These are phyloP conservation scores for Mythimna loreyi DNA, from an alignment of 2,888 invertebrate genomes.

Conservation along the genomic window DNA sequence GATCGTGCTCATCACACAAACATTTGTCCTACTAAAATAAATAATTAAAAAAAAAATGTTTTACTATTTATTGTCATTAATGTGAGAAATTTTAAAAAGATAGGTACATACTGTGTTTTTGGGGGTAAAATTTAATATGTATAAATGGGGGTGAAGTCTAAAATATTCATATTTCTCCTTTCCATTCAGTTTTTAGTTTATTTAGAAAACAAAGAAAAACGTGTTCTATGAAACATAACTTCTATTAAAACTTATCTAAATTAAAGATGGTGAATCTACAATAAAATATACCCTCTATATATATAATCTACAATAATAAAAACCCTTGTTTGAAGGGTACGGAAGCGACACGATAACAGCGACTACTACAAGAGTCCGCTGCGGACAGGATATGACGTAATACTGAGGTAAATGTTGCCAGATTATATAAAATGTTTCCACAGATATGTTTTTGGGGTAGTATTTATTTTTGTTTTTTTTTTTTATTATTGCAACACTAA, in stretches of 20 bases:
- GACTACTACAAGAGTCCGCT: conserved; percentile 24
- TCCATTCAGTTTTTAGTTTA: not conserved
- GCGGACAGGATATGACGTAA: conserved; percentile 30
- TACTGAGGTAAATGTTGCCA: conserved; percentile 46
- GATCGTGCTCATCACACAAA: too few relatives aligned
- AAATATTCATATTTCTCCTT: not conserved
- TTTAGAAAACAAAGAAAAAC: not conserved
- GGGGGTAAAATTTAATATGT: too few relatives aligned
- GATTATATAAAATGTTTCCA: conserved; percentile 46
- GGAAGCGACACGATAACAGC: conserved; percentile 51
- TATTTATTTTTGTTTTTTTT: not conserved
- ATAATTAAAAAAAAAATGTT: too few relatives aligned
- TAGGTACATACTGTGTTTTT: too few relatives aligned
- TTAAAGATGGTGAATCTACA: conserved; percentile 18
- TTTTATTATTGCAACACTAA: not conserved
- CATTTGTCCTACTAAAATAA: too few relatives aligned
- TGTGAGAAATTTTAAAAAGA: too few relatives aligned
- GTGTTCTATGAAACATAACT: not conserved
- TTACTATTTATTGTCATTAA: too few relatives aligned
- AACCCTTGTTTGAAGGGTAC: conserved; percentile 50
- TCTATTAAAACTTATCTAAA: conserved; percentile 24
- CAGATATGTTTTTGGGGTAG: conserved; percentile 37
- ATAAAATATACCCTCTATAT: conserved; percentile 48
- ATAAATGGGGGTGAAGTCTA: not conserved
- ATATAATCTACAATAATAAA: too few relatives aligned